Evolutionary conservation across 2,888 invertebrate genomes (phyloP), one percentile per base, ranked within the genome.

Genomic region (Tineola bisselliella): DNA sequence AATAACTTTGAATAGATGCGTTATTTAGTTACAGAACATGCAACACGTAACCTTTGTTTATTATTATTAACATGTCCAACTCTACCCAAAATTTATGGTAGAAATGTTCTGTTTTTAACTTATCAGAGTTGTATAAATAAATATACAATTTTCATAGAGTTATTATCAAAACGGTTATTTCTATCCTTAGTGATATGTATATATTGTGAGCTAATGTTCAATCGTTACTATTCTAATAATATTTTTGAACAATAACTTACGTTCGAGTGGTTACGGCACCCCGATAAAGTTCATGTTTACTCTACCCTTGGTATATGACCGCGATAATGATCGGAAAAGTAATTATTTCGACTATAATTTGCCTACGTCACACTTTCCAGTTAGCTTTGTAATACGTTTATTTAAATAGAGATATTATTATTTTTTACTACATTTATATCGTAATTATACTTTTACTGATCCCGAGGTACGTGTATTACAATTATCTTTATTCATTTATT

Each of bases 211-310:
- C n/a, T n/a, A n/a, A 25, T 6, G 25, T 25, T 2, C 6, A 4
- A 25, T 25, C 6, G 6, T 25, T 25, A 25, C 25, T 4, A 25
- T 25, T 25, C 25, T 25, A 38, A 38, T 48, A 48, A 48, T 43
- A 8, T 43, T 25, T 48, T 48, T 15, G 13, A 15, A 48, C 48
- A 48, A 48, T 48, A 15, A 48, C 15, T n/a, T 15, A 15, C 48
- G 48, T 48, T 48, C 48, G n/a, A 48, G 48, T 48, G 48, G 48
- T 3, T 15, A 48, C 48, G 15, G 48, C 15, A n/a, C 48, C n/a
- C 48, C 17, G 48, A 15, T 48, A 48, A 48, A 48, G 48, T 48
- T 48, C 48, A 48, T 48, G 48, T 48, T 48, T 15, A 15, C 48
- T 8, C 48, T 48, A 48, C 48, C 48, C 48, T 48, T 48, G 48